Base-by-base conservation (phyloP, 53 echinoderm and acorn worm species). In the Crossaster papposus region DNA sequence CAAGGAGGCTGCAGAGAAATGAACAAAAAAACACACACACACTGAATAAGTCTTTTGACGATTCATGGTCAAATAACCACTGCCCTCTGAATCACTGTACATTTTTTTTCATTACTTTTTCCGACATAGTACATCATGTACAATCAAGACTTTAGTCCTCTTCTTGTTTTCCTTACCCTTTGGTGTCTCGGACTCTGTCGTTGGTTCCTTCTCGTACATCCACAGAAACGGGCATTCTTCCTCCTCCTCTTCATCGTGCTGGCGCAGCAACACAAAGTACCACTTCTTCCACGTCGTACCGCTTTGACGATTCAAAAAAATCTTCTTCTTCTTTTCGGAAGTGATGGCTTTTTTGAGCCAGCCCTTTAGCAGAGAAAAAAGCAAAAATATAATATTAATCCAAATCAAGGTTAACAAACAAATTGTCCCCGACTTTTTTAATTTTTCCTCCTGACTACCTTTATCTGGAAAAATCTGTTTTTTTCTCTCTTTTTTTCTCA, bases 261-360 rank as follows among this genome's bases (percentile, higher is more conserved):
- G 70, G 30, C 86, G 92, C 26, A 93, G 85, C 52, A 98, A 85
- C 8, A 95, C 92, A 30, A 93, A 94, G 86, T 81, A 98, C 13
- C 82, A 90, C 85, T 96, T 96, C 89, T 98, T 98, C 93, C 95
- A 96, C 35, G 90, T 85, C 23, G 82, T 64, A 10, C 91, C 87
- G 28, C 79, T 64, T 26, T 87, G 87, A 0, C 97, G 75, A 65
- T 83, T 89, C 70, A 97, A 72, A 81, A 97, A 97, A 79, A 93
- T 95, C 86, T 97, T 97, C 93, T 95, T 95, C 77, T 92, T 95
- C 65, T 82, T 68, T 20, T 89, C 83, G 14, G 75, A 88, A 33
- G 91, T 81, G 86, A 83, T 89, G 65, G 92, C 88, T 78, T 95
- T 95, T 72, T 95, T 95, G 17, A 97, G 85, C 95, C 94, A 95